These are phyloP conservation scores for Saxicola maurus DNA, from an alignment of 2,797 vertebrate species.

Conservation along the genomic window DNA sequence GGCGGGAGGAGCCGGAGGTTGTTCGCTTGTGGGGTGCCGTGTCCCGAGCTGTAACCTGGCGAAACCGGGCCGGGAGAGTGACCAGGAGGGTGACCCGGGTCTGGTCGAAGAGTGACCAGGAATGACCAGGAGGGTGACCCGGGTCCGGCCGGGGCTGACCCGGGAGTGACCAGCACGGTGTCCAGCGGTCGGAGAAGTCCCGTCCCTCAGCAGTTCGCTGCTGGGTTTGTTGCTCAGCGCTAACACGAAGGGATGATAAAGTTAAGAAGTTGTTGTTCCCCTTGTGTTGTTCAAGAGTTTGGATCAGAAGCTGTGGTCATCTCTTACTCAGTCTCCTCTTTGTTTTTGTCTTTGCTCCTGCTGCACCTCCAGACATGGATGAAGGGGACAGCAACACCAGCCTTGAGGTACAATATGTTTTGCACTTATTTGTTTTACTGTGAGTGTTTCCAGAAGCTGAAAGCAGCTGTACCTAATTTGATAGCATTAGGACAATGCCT, in stretches of 20 bases:
- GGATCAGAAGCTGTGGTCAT: fast-evolving
- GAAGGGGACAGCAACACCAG: conserved; percentile 67
- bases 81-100: neutral
- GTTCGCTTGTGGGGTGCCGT: neutral
- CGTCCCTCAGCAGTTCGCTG: neutral
- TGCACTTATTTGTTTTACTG: fast-evolving
- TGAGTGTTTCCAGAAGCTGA: neutral
- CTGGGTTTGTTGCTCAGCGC: neutral
- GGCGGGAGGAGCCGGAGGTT: neutral
- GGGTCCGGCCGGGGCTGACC: neutral
- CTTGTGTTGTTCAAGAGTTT: neutral
- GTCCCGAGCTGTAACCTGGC: neutral
- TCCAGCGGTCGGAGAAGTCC: neutral
- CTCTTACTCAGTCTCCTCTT: fast-evolving
- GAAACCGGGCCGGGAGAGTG: neutral
- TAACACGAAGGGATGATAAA: fast-evolving
- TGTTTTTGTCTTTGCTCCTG: neutral
- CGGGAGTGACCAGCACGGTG: too few relatives aligned
- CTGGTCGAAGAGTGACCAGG: neutral
- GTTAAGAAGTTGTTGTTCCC: fast-evolving
- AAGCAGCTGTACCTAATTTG: neutral
- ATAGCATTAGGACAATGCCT: fast-evolving
- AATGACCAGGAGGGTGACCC: neutral
- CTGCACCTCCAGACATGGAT: conserved; percentile 57
- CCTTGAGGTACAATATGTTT: conserved; percentile 29